Base-by-base conservation (phyloP, 30 jellyfish, hydroid and myxozoan genomes). In the Hydractinia echinata region DNA sequence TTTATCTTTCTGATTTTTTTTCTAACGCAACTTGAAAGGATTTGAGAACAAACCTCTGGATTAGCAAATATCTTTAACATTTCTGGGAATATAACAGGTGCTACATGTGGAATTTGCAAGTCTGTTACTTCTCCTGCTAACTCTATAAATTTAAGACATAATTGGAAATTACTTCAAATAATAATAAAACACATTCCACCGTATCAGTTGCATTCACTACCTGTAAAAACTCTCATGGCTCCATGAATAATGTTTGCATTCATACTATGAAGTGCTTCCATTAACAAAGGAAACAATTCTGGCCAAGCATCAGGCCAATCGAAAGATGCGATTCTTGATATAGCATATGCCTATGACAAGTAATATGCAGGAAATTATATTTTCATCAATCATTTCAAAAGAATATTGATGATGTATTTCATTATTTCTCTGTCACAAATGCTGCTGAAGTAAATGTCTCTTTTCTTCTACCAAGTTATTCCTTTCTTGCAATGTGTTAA, bases 241-340 rank as follows among this genome's bases (percentile, higher is more conserved):
- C 97, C 97, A 90, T 90, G 97, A 62, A 90, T 81, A 76, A 85
- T 71, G 82, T 85, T 86, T 16, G 69, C 95, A 61, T 90, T 88
- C 52, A 89, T 89, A 69, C 96, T 85, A 54, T 86, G 87, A 8
- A 90, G 67, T 3, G 95, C 94, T 85, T 90, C 94, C 54, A 90
- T 72, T 44, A 86, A 81, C 66, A 90, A 53, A 8, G 76, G 83
- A 83, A 90, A 90, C 51, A 90, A 81, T 10, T 76, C 84, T n/a
- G 97, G 97, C 97, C 97, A 85, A 52, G 80, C 87, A 54, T 90
- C 95, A 53, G 97, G 97, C 97, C 97, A 90, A 77, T 90, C 97
- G 85, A 86, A 86, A 53, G 84, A 89, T 5, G 95, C 96, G 58
- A 90, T 90, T 53, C 83, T 66, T n/a, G 97, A 86, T 62, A 90